Percentiles rank a stretch among this genome's conserved stretches.
Evolutionary conservation across 1,140 invertebrate species (phyloP).

Genomic region (Micrasema longulum): DNA sequence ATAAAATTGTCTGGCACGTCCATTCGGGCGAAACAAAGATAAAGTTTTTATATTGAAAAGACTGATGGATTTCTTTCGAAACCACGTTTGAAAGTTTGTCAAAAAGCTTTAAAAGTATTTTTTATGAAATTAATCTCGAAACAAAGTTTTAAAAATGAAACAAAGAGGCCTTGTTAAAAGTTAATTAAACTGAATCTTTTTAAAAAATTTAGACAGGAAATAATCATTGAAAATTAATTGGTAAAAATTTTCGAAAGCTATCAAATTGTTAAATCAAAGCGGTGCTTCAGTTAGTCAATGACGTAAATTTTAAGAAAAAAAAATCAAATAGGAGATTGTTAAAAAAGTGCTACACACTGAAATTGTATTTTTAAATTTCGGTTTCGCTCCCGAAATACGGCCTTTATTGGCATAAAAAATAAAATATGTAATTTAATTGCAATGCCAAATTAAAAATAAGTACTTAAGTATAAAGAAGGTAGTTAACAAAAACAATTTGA

Average conservation of each 20-base stretch:
- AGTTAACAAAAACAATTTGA: too few species aligned
- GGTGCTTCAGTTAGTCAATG: not conserved
- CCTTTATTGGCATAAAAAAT: too few species aligned
- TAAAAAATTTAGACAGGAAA: conserved; percentile 21
- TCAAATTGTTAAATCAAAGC: not conserved
- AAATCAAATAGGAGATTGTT: too few species aligned
- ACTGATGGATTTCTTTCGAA: conserved; percentile 25
- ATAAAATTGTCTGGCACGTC: conserved; percentile 36
- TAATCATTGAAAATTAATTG: conserved; percentile 9
- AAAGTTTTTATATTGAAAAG: conserved; percentile 39
- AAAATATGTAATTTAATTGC: too few species aligned
- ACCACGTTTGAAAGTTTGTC: conserved; percentile 26
- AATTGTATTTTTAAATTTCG: too few species aligned
- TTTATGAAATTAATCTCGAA: conserved; percentile 32
- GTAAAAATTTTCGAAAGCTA: not conserved
- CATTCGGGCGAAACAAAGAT: conserved; percentile 35
- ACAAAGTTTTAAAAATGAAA: conserved; percentile 35
- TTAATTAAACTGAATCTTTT: conserved; percentile 31
- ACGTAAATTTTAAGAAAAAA: too few species aligned
- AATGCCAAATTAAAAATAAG: too few species aligned
- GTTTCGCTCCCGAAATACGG: too few species aligned
- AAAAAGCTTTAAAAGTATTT: conserved; percentile 36
- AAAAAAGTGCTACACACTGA: too few species aligned
- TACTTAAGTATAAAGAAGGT: too few species aligned
- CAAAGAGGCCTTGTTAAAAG: conserved; percentile 32